Conservation (phyloP, 2,888 invertebrate genomes). For the Xanthia icteritia region DNA sequence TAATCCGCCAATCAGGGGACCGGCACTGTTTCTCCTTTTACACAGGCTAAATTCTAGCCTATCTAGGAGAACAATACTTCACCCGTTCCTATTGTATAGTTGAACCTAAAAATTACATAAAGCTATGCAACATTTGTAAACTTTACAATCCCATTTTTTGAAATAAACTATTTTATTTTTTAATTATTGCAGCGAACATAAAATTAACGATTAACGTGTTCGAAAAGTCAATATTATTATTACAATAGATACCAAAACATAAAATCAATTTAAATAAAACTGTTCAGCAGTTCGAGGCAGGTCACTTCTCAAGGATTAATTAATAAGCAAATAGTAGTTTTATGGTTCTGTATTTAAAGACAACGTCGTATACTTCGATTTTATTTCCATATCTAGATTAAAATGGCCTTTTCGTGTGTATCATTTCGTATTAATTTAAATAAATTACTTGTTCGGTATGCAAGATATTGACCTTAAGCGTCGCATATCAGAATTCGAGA, state of each 20-base stretch:
- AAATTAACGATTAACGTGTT: neutral
- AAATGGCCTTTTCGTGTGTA: conserved; percentile 43
- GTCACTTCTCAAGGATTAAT: conserved; percentile 53
- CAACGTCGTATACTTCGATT: conserved; percentile 39
- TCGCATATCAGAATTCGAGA: conserved; percentile 15
- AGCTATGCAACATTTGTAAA: too few relatives aligned
- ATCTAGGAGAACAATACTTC: too few relatives aligned
- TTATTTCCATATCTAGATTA: conserved; percentile 57
- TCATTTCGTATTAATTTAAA: conserved; percentile 46
- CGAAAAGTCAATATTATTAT: conserved; percentile 16
- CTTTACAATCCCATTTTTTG: too few relatives aligned
- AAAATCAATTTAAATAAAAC: conserved; percentile 32
- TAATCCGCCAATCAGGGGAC: too few relatives aligned
- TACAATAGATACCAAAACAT: conserved; percentile 20
- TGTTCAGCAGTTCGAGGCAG: conserved; percentile 17
- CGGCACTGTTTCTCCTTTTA: too few relatives aligned
- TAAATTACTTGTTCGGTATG: conserved; percentile 43
- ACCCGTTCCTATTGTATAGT: too few relatives aligned
- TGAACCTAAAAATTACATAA: too few relatives aligned
- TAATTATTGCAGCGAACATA: neutral
- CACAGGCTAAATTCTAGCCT: too few relatives aligned
- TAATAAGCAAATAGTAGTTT: conserved; percentile 39
- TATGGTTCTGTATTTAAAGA: conserved; percentile 31
- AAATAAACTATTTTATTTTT: too few relatives aligned
- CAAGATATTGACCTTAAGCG: conserved; percentile 55